Percentiles rank a stretch among this genome's conserved stretches.
phyloP scores from a whole-genome alignment of 2,797 vertebrate species.

The Rhynchotus rufescens region DNA sequence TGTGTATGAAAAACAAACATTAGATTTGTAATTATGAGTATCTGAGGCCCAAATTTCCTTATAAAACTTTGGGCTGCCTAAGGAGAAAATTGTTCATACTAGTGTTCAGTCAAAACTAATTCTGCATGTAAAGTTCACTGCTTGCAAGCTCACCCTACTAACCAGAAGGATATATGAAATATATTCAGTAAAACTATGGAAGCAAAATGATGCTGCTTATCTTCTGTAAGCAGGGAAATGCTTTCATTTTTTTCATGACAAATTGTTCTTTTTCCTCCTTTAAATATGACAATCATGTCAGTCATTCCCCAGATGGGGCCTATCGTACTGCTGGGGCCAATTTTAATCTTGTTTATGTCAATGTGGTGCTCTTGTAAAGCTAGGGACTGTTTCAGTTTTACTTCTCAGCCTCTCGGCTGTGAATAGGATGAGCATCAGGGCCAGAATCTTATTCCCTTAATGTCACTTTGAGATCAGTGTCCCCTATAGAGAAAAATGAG shows the following conservation, averaged over 20 bases:
- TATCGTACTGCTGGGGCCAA: slow-evolving; percentile 8
- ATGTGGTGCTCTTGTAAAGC: slow-evolving; percentile 10
- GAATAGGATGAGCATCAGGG: neutral
- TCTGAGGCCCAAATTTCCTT: neutral
- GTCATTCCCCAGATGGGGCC: neutral
- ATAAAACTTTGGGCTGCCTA: neutral
- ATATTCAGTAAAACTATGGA: neutral
- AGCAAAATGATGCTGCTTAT: neutral
- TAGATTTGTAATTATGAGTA: neutral
- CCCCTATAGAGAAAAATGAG: neutral
- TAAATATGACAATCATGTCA: slow-evolving; percentile 26
- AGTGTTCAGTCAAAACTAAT: neutral
- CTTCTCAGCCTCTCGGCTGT: neutral
- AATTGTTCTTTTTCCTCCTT: slow-evolving; percentile 19
- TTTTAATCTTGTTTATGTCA: slow-evolving; percentile 38
- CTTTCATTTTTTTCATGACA: slow-evolving; percentile 33
- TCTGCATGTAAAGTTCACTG: neutral
- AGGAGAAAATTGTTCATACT: neutral
- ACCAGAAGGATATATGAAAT: neutral
- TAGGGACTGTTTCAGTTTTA: neutral
- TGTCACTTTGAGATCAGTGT: neutral
- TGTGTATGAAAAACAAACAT: neutral
- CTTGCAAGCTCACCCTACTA: neutral
- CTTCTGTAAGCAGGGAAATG: neutral
- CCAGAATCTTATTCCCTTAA: neutral